Conservation (phyloP, 1,140 invertebrate species). For the Ooceraea biroi region DNA sequence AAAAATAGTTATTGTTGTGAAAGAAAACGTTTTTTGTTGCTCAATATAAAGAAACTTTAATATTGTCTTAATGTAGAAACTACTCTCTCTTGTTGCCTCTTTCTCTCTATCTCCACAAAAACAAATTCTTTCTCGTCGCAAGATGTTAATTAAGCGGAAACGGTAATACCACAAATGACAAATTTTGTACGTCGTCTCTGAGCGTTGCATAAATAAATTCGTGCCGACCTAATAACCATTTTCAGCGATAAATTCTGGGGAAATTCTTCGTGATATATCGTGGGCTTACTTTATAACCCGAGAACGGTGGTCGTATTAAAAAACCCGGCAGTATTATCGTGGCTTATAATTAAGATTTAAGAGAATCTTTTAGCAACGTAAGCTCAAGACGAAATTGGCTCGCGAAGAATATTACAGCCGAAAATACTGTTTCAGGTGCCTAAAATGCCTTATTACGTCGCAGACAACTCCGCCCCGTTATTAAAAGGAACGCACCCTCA, state of each 20-base stretch:
- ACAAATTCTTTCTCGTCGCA: neutral
- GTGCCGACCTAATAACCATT: slow-evolving; percentile 20
- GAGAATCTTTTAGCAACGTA: slow-evolving; percentile 54
- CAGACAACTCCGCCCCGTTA: slow-evolving; percentile 23
- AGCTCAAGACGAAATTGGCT: slow-evolving; percentile 55
- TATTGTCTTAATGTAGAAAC: neutral
- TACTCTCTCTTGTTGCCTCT: too few relatives aligned
- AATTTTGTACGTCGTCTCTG: neutral
- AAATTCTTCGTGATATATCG: slow-evolving; percentile 53
- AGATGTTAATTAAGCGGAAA: slow-evolving; percentile 2
- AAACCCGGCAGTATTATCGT: slow-evolving; percentile 43
- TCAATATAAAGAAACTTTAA: neutral
- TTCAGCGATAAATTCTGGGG: slow-evolving; percentile 33
- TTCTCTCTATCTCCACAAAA: too few relatives aligned
- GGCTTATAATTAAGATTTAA: slow-evolving; percentile 62
- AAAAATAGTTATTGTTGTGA: neutral
- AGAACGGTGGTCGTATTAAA: slow-evolving; percentile 54
- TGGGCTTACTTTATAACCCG: slow-evolving; percentile 31
- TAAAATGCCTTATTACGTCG: slow-evolving; percentile 54
- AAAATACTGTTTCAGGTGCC: slow-evolving; percentile 61
- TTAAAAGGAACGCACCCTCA: slow-evolving; percentile 54
- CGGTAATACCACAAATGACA: neutral
- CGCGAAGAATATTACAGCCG: slow-evolving; percentile 54
- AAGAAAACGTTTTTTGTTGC: neutral
- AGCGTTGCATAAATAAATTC: slow-evolving; percentile 37